Evolutionary conservation across 2,888 invertebrate genomes (phyloP).

Genomic region (Leptogaster cylindrica): DNA sequence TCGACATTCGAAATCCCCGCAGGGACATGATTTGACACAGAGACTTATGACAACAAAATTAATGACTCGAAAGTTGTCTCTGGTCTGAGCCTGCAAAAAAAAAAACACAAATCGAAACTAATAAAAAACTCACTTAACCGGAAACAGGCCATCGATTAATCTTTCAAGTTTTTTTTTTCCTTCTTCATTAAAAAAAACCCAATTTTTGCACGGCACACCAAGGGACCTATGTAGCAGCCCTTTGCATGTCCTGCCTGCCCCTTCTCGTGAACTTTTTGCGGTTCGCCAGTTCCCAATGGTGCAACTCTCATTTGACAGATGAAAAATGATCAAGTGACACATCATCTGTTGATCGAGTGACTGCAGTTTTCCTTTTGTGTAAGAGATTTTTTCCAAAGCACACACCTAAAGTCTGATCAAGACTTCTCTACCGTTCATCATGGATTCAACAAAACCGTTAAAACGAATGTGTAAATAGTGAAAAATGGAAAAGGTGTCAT

Average conservation of each 20-base stretch:
- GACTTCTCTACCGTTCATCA: slow-evolving; percentile 8
- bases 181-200: slow-evolving; percentile 38
- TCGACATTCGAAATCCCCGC: no score
- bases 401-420: slow-evolving; percentile 1
- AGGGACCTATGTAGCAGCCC: slow-evolving; percentile 27
- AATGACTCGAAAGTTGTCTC: slow-evolving; percentile 36
- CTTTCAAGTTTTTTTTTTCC: no score
- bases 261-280: slow-evolving; percentile 41
- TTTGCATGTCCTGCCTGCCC: slow-evolving; percentile 1
- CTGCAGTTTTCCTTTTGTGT: slow-evolving; percentile 23
- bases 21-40: no score
- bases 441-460: slow-evolving; percentile 26
- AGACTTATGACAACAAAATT: no score
- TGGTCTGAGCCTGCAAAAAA: slow-evolving; percentile 18
- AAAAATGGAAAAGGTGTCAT: not conserved
- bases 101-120: slow-evolving; percentile 11
- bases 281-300: slow-evolving; percentile 31
- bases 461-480: slow-evolving; percentile 23
- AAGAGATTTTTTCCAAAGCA: not conserved
- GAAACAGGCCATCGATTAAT: slow-evolving; percentile 45
- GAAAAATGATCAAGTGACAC: slow-evolving; percentile 47
- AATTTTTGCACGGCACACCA: slow-evolving; percentile 43
- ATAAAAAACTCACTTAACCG: slow-evolving; percentile 45
- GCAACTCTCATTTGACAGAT: slow-evolving; percentile 44
- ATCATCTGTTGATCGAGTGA: slow-evolving; percentile 43